Conservation (phyloP, 2,888 invertebrate genomes). For the Phania funesta region DNA sequence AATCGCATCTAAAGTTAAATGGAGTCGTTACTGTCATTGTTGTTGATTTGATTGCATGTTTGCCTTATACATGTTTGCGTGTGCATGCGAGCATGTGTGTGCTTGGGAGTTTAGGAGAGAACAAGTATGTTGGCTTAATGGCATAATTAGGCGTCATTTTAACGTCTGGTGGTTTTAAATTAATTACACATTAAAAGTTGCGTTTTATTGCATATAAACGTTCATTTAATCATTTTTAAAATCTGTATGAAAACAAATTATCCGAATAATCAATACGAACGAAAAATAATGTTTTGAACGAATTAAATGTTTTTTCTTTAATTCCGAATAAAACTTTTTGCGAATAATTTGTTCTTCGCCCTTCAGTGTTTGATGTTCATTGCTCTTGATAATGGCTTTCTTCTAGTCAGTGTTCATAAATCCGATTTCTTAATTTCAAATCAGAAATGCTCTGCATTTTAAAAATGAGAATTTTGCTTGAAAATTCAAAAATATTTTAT, state of each 20-base stretch:
- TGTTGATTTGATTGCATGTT: constrained; percentile 54
- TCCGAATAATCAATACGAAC: background rate
- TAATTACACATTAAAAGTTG: constrained; percentile 58
- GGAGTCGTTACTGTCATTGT: constrained; percentile 39
- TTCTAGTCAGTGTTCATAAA: too few species aligned
- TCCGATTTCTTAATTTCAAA: too few species aligned
- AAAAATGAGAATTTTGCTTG: too few species aligned
- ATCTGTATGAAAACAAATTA: background rate
- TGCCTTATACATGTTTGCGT: background rate
- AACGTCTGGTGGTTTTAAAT: constrained; percentile 52
- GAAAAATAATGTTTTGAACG: background rate
- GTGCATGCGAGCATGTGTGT: background rate
- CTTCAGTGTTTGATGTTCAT: too few species aligned
- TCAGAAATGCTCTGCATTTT: too few species aligned
- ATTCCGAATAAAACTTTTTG: too few species aligned
- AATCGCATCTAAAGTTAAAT: constrained; percentile 49
- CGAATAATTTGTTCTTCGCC: too few species aligned
- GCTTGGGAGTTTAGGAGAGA: background rate
- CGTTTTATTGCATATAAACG: constrained; percentile 1
- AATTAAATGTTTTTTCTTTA: background rate
- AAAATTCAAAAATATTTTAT: too few species aligned
- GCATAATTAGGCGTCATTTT: constrained; percentile 57
- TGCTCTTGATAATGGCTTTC: too few species aligned
- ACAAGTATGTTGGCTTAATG: constrained; percentile 9
- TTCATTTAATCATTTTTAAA: background rate